phyloP scores from a whole-genome alignment of 2,113 vertebrate species.

The Mesocricetus auratus region DNA sequence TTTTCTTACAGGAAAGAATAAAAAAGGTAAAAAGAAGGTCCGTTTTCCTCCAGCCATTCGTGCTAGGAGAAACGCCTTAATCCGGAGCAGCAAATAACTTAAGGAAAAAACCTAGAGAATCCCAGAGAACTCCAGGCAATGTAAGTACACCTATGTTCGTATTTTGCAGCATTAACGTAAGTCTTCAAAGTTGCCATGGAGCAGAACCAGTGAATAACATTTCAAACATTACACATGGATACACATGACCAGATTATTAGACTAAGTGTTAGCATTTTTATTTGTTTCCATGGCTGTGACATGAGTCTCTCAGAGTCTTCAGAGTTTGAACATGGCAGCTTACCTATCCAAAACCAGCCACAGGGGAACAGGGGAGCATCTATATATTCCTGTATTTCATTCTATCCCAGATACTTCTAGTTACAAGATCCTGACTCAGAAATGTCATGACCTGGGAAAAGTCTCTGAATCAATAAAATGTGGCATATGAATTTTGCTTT shows the following conservation, averaged over 20 bases:
- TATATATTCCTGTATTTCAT: not conserved
- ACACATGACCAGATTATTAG: not conserved
- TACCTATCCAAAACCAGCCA: not conserved
- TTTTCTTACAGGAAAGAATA: constrained; percentile 68
- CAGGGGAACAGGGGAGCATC: not conserved
- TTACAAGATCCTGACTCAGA: constrained; percentile 18
- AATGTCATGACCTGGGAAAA: not conserved
- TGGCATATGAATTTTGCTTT: not conserved
- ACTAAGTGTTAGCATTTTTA: not conserved
- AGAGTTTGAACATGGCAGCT: not conserved
- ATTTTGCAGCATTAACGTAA: not conserved
- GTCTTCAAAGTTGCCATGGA: not conserved
- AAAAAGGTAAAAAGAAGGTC: not conserved
- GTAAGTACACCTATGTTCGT: constrained; percentile 25
- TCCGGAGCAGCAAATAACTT: not conserved
- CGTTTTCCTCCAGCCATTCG: not conserved
- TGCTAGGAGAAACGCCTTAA: not conserved
- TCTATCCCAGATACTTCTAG: not conserved
- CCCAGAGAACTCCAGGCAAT: constrained; percentile 18
- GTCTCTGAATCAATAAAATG: not conserved
- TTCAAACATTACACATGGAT: constrained; percentile 1
- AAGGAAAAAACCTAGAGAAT: not conserved
- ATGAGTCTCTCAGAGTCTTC: not conserved
- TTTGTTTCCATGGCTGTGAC: not conserved
- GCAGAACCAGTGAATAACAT: not conserved